These are phyloP conservation scores for Dicrurus megarhynchus DNA, from an alignment of 2,113 vertebrate species.

Conservation along the genomic window DNA sequence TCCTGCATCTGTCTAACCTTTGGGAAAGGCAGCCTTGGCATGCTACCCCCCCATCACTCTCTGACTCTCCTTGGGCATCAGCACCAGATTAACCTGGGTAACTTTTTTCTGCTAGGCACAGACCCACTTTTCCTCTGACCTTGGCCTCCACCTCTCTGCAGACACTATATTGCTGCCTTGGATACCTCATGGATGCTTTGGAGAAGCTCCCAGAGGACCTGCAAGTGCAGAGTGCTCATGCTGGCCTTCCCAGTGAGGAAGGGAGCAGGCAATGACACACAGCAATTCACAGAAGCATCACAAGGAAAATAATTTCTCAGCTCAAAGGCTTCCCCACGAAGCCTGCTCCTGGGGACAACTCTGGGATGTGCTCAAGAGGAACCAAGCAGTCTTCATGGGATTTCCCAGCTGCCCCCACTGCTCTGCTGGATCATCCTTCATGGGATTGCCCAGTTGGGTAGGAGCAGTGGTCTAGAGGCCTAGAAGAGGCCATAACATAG, in stretches of 20 bases:
- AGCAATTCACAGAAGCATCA: background rate
- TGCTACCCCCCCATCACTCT: background rate
- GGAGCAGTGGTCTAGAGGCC: background rate
- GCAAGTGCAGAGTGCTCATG: background rate
- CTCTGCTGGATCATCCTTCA: background rate
- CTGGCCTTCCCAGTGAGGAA: background rate
- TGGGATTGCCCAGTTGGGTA: background rate
- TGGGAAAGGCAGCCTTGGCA: background rate
- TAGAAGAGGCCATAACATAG: background rate
- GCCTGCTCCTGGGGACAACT: background rate
- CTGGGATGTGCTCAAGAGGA: background rate
- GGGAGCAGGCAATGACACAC: background rate
- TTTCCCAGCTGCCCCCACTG: no score
- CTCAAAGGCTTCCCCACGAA: background rate
- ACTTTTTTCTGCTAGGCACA: background rate
- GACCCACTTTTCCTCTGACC: background rate
- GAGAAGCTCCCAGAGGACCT: background rate
- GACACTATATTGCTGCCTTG: background rate
- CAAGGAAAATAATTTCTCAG: background rate
- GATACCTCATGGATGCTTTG: background rate
- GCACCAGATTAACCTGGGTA: background rate
- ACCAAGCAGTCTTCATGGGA: background rate
- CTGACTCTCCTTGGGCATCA: background rate
- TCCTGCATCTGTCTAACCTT: slow-evolving; percentile 1
- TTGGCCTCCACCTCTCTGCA: background rate